Evolutionary conservation across 2,113 vertebrate genomes (phyloP), one percentile per base, ranked within the genome.

Genomic region (Lophotis ruficrista): DNA sequence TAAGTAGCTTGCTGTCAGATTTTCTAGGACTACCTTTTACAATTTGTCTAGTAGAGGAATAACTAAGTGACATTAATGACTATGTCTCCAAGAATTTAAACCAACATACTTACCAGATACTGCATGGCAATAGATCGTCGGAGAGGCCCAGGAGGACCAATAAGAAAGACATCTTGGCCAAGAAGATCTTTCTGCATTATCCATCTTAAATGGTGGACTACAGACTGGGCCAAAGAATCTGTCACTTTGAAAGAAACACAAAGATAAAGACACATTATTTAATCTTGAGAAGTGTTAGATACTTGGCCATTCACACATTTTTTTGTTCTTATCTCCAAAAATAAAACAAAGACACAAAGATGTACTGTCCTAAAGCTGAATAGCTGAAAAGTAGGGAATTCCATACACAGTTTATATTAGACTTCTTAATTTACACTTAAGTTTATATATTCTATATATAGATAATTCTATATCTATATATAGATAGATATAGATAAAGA

Each of bases 111-210:
- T 97, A 99, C 99, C 96, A 99, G 98, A 95, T 99, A 99, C 72
- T 99, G 99, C 99, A 99, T 99, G n/a, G 99, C 99, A 95, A 99
- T 98, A 30, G 99, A 99, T 45, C 99, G 98, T 19, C 99, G 98
- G 87, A 99, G 98, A 33, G 99, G 99, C 71, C 99, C 99, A 20
- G 99, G 99, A 47, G 99, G 99, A 31, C 99, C 99, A 21, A 99
- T 99, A 23, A 99, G 99, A 93, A 99, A 99, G 48, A 99, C 97
- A 80, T 99, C 99, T 97, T 99, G 99, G 14, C 99, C 99, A 86
- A 99, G 93, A 87, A 99, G 98, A 89, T 99, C 99, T 94, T 99
- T 99, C 96, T 99, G 99, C 99, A 99, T 99, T 89, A 99, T 99
- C 99, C 99, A 99, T 98, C 99, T 98, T 23, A 99, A 98, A 95